Evolutionary conservation across 1,140 invertebrate genomes (phyloP), one percentile per base, ranked within the genome.

Genomic region (Zaprionus tsacasi): DNA sequence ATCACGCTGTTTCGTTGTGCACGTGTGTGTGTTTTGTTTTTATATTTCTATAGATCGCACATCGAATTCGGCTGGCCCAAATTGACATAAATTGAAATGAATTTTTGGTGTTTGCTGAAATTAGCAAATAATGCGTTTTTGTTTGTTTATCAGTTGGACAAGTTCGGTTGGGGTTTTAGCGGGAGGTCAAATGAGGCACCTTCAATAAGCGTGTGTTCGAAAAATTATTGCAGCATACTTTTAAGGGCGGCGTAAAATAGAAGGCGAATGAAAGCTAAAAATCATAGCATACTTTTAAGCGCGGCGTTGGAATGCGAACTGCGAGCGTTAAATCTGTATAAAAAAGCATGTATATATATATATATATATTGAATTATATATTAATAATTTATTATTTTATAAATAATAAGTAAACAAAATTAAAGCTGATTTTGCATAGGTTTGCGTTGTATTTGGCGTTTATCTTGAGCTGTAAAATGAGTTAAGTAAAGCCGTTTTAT

Each of bases 31-130:
- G 8, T 38, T 27, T 40, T 59, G 13, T 56, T 50, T 45, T 15
- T 63, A 54, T 64, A 54, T 64, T 43, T 65, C 33, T 11, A 43
- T 25, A 58, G 40, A 59, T 54, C 56, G 21, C 21, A 65, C 25
- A 67, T 40, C 61, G 40, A 33, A 52, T 36, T 25, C 45, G 21
- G 45, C 10, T 21, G 45, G 75, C 45, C 33, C 68, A 88, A 88
- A 88, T 80, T 87, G 83, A 88, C 79, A 78, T 80, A 80, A 83
- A 83, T 89, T 88, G 67, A 81, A 80, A 89, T 89, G 80, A 77
- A 82, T 81, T 78, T 89, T 78, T 59, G 69, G 55, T 88, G 80
- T 83, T 88, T 76, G 67, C 61, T 52, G 11, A 76, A 76, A 76
- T 79, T 76, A 76, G 63, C 63, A 63, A 68, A 76, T 67, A 76